Percentiles rank a stretch among this genome's conserved stretches.
phyloP scores from a whole-genome alignment of 1,140 invertebrate genomes.

The Nephotettix cincticeps region DNA sequence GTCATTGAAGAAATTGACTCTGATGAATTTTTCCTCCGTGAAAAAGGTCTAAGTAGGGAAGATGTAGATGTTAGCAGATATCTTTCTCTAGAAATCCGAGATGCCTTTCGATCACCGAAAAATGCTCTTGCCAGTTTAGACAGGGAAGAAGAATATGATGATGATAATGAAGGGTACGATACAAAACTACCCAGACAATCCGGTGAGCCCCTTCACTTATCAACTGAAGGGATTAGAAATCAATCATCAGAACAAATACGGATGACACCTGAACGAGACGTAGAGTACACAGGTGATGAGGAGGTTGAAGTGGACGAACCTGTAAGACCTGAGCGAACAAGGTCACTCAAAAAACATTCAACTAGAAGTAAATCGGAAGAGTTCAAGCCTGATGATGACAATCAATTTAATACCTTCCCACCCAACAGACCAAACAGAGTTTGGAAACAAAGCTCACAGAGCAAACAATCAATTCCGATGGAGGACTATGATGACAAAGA shows the following conservation, averaged over 20 bases:
- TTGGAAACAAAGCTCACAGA: conserved; percentile 41
- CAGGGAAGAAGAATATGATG: conserved; percentile 43
- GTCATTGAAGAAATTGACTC: conserved; percentile 82
- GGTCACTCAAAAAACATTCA: conserved; percentile 44
- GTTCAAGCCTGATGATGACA: conserved; percentile 35
- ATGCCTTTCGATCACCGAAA: conserved; percentile 66
- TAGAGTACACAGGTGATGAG: conserved; percentile 43
- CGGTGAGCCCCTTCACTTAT: conserved; percentile 22
- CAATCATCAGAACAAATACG: conserved; percentile 16
- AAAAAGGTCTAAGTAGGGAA: conserved; percentile 76
- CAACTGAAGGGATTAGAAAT: conserved; percentile 12
- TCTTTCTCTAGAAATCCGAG: conserved; percentile 72
- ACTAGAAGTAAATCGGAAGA: conserved; percentile 36
- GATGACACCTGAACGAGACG: conserved; percentile 17
- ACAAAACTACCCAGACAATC: conserved; percentile 34
- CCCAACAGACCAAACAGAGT: conserved; percentile 47
- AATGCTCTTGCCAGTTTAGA: conserved; percentile 62
- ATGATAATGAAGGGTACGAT: conserved; percentile 39
- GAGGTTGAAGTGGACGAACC: conserved; percentile 33
- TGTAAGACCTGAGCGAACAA: conserved; percentile 36
- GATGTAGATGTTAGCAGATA: conserved; percentile 75
- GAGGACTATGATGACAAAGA: conserved; percentile 34
- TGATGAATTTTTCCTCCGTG: conserved; percentile 80
- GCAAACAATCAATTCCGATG: conserved; percentile 25
- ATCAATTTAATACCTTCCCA: conserved; percentile 44